Evolutionary conservation across 2,113 vertebrate species (phyloP), one percentile per base, ranked within the genome.

Genomic region (Urocynchramus pylzowi): DNA sequence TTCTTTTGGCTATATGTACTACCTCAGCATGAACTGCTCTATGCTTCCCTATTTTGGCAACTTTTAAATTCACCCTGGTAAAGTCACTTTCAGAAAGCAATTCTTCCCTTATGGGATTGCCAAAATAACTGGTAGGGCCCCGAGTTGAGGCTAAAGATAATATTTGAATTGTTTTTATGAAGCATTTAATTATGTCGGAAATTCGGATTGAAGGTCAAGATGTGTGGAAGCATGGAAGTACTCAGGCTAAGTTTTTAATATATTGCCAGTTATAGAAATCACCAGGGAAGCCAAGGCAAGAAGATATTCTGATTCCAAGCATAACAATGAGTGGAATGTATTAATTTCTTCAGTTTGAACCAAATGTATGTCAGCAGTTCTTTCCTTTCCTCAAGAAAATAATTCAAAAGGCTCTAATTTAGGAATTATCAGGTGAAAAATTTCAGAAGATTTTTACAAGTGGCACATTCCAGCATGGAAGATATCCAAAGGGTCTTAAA

Each of bases 141-240:
- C 79, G 77, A 41, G 42, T 0, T 88, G 84, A 91, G 39, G 30
- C 54, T 86, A 87, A 90, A 91, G 67, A 85, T 70, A 94, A 83
- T 77, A 93, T 94, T 86, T 94, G 82, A 61, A 49, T 90, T 74
- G 28, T 91, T 94, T 96, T 91, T 78, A 68, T 84, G 56, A 81
- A 86, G 39, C 22, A 75, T 92, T 94, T 94, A 90, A 96, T 93
- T 95, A 88, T 88, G 35, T 90, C 68, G 96, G 79, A 90, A 94
- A 65, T 88, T 88, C 39, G 84, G 60, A 63, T 60, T 84, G 87
- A 94, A 90, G 82, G 90, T 93, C 82, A 90, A 54, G 31, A 88
- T 77, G 47, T 59, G 93, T 26, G 9, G 42, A 35, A 93, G 39
- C 11, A 70, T 18, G 63, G 50, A 95, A 69, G 9, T 74, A 73